These are phyloP conservation scores for Drosophila anceps DNA, from an alignment of 2,888 invertebrate genomes.

Conservation along the genomic window DNA sequence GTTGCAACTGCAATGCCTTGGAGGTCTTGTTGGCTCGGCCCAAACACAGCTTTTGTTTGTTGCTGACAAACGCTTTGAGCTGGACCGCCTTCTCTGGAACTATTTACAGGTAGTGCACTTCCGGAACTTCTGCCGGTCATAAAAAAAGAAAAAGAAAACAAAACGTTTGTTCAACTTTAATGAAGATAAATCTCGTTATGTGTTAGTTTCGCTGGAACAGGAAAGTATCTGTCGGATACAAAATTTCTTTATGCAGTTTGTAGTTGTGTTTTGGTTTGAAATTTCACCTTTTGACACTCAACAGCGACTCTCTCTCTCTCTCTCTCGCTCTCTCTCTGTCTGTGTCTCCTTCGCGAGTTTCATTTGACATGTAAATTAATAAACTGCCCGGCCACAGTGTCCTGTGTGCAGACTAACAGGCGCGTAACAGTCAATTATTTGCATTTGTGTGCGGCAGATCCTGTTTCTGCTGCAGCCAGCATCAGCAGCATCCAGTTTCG, in stretches of 20 bases:
- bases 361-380: slow-evolving; percentile 80
- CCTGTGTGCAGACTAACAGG: slow-evolving; percentile 52
- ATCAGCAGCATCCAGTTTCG: slow-evolving; percentile 68
- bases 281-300: slow-evolving; percentile 72
- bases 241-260: slow-evolving; percentile 12
- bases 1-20: slow-evolving; percentile 35
- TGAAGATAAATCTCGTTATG: slow-evolving; percentile 70
- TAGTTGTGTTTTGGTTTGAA: slow-evolving; percentile 67
- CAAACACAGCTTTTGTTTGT: slow-evolving; percentile 40
- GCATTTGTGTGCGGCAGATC: slow-evolving; percentile 56
- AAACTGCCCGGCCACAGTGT: slow-evolving; percentile 54
- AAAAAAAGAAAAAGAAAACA: slow-evolving; percentile 24
- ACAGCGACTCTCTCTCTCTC: slow-evolving; percentile 5
- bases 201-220: slow-evolving; percentile 36
- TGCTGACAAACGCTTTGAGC: slow-evolving; percentile 46
- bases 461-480: slow-evolving; percentile 59
- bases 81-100: slow-evolving; percentile 48
- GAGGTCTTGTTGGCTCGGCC: neutral
- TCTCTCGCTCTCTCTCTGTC: neutral
- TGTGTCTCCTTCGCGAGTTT: slow-evolving; percentile 12
- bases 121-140: slow-evolving; percentile 49
- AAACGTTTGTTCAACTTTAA: slow-evolving; percentile 46
- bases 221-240: slow-evolving; percentile 27
- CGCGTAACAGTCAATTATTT: slow-evolving; percentile 76
- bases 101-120: slow-evolving; percentile 66